These are phyloP conservation scores for Drosophila mercatorum DNA, from an alignment of 2,888 invertebrate species.

Conservation along the genomic window DNA sequence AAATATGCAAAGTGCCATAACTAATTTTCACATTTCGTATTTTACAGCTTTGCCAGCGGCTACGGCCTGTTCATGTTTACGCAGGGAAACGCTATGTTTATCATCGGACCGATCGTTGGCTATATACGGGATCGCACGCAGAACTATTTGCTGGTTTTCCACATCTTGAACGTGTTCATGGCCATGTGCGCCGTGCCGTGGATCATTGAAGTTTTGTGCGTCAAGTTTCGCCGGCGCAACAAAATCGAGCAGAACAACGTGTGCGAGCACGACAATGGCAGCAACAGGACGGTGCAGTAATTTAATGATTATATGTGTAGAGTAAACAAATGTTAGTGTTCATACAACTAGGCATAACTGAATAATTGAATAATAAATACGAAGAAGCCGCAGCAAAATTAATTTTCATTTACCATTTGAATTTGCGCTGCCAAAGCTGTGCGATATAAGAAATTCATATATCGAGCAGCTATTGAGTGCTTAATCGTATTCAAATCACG, in stretches of 20 bases:
- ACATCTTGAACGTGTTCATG: conserved; percentile 88
- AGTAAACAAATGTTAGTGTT: neutral
- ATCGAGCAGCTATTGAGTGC: neutral
- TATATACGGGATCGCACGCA: conserved; percentile 87
- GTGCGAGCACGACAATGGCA: conserved; percentile 24
- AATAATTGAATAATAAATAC: neutral
- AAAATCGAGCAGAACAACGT: conserved; percentile 63
- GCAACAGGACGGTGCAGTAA: conserved; percentile 18
- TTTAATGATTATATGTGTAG: neutral
- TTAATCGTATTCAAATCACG: neutral
- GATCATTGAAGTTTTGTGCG: conserved; percentile 86
- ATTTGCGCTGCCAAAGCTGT: neutral
- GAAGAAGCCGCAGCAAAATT: neutral
- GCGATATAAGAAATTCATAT: neutral
- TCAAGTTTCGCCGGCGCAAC: conserved; percentile 75
- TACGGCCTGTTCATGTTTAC: conserved; percentile 90
- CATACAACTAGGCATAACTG: neutral
- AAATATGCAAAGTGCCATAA: neutral
- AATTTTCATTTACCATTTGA: neutral
- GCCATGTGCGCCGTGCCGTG: conserved; percentile 89
- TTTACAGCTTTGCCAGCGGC: conserved; percentile 88
- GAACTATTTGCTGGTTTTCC: conserved; percentile 88
- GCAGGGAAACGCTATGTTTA: conserved; percentile 88
- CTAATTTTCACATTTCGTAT: neutral
- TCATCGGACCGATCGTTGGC: conserved; percentile 90